phyloP scores from a whole-genome alignment of 2,113 vertebrate species.

The Alethe diademata region DNA sequence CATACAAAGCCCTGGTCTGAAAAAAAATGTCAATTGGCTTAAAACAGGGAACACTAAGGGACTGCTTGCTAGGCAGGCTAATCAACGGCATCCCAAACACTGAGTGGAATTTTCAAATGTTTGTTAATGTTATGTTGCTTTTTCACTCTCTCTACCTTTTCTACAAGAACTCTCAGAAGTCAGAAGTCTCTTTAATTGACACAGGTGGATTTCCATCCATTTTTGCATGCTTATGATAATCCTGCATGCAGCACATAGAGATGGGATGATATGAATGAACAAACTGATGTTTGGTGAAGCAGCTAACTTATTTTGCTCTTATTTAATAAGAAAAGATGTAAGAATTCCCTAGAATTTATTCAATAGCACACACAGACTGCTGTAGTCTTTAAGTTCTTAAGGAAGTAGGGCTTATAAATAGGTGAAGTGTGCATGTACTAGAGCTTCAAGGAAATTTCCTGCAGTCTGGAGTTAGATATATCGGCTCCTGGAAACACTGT shows the following conservation, averaged over 20 bases:
- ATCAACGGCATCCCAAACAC: not conserved
- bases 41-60: slow-evolving; percentile 5
- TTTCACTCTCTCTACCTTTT: not conserved
- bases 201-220: not conserved
- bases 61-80: slow-evolving; percentile 3
- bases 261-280: not conserved
- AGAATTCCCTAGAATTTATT: not conserved
- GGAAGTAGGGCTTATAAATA: not conserved
- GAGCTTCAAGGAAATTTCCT: not conserved
- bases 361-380: not conserved
- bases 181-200: not conserved
- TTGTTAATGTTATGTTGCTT: not conserved
- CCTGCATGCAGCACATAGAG: not conserved
- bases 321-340: not conserved
- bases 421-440: not conserved
- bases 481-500: not conserved
- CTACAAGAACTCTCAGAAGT: not conserved
- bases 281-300: not conserved
- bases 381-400: not conserved
- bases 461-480: not conserved
- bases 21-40: slow-evolving; percentile 22
- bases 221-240: not conserved
- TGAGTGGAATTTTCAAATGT: not conserved
- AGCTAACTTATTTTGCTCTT: not conserved
- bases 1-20: not conserved